A percentile compares a stretch with the other conserved stretches of the same genome.
Evolutionary conservation across 2,888 invertebrate genomes (phyloP).

Genomic region (Drepanosiphum platanoidis): DNA sequence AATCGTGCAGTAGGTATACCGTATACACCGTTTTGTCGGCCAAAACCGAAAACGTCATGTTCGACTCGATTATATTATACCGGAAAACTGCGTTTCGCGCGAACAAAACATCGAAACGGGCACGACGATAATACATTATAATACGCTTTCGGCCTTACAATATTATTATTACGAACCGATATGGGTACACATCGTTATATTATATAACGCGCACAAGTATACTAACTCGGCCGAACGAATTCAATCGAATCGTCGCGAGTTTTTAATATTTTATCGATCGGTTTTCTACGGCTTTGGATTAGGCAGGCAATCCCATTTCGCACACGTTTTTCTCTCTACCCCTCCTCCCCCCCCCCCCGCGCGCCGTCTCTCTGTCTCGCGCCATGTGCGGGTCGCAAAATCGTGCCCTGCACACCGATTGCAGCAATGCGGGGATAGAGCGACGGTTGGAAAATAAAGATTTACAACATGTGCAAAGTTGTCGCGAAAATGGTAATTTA

Average conservation of each 20-base stretch:
- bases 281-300: neutral
- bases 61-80: no score
- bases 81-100: no score
- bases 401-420: conserved; percentile 4
- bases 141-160: no score
- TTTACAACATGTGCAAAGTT: neutral
- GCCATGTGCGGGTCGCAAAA: neutral
- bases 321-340: neutral
- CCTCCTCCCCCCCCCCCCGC: neutral
- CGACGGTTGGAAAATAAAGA: neutral
- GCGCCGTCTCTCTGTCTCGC: neutral
- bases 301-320: neutral
- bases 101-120: no score
- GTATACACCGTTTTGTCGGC: no score
- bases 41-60: no score
- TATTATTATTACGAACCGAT: neutral
- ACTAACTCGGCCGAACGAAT: neutral
- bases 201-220: neutral
- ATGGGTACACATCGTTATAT: no score
- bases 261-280: conserved; percentile 24
- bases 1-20: no score
- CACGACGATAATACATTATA: no score
- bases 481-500: conserved; percentile 22
- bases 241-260: neutral
- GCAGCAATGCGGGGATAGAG: neutral